Base-by-base conservation (phyloP, 2,888 invertebrate species). In the Sisyra terminalis region DNA sequence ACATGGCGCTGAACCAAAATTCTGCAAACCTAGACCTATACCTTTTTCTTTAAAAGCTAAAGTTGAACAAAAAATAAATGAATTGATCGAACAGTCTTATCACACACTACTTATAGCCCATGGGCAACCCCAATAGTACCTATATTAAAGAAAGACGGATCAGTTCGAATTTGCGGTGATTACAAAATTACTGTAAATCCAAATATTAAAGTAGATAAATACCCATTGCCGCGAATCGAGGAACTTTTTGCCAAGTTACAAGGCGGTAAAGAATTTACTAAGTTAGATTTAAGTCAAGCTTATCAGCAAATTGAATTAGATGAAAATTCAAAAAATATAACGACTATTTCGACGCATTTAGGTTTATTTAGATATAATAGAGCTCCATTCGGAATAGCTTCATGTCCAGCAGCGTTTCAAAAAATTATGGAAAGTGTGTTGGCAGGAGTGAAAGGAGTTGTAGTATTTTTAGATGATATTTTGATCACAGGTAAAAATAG, bases 321-420 rank as follows among this genome's bases (percentile, higher is more conserved):
- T 15, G 45, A 50, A 9, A 49, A 52, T 45, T 42, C 52, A 11
- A 47, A 50, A 39, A 49, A 50, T 34, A 37, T 46, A 10, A 45
- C 46, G 17, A 52, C 53, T 1, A 49, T 55, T n/a, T 48, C 49
- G 9, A 54, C 55, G 2, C 53, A 51, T 41, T 49, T 46, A 16
- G 52, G 54, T 1, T 44, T 54, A 15, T 53, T 45, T 43, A 43
- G 41, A n/a, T 51, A 50, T 45, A 49, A 47, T 6, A 47, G 54
- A 14, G 39, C 55, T 16, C 50, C 53, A 5, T 55, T 50, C 44
- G 57, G 55, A 6, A 50, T 57, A 30, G 47, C 53, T 2, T 48
- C 51, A 13, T 52, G 52, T 8, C 53, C 55, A n/a, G 49, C 51
- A 14, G 50, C 53, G 42, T 56, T 53, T 43, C 52, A 55, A 44